Evolutionary conservation across 2,797 vertebrate genomes (phyloP).

Genomic region (Halcyon badia): DNA sequence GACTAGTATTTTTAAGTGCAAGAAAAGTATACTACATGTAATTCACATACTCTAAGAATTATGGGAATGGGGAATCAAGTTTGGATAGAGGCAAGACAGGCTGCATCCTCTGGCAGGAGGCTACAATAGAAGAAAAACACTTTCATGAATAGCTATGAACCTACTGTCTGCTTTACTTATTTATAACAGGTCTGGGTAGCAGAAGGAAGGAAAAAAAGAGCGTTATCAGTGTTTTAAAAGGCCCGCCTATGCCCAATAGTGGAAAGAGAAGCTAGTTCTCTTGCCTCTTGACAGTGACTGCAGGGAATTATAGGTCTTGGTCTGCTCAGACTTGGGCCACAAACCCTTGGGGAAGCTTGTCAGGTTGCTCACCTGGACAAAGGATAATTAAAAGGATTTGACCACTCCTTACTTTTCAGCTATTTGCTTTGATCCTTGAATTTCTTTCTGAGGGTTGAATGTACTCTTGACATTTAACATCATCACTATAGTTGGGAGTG

Average conservation of each 20-base stretch:
- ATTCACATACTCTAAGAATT: not conserved
- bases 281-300: not conserved
- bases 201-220: not conserved
- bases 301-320: not conserved
- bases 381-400: not conserved
- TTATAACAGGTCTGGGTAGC: not conserved
- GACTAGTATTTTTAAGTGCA: not conserved
- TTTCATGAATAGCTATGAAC: not conserved
- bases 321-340: not conserved
- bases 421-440: not conserved
- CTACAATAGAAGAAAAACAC: not conserved
- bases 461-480: not conserved
- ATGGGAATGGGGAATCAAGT: not conserved
- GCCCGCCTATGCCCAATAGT: not conserved
- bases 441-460: not conserved
- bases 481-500: not conserved
- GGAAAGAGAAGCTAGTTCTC: not conserved
- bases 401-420: not conserved
- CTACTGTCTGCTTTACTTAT: not conserved
- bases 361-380: not conserved
- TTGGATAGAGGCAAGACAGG: not conserved
- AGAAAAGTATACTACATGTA: not conserved
- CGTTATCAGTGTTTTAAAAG: not conserved
- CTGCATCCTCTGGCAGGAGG: not conserved
- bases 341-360: not conserved